These are phyloP conservation scores for Urocyon cinereoargenteus DNA, from an alignment of 2,797 vertebrate genomes.

Conservation along the genomic window DNA sequence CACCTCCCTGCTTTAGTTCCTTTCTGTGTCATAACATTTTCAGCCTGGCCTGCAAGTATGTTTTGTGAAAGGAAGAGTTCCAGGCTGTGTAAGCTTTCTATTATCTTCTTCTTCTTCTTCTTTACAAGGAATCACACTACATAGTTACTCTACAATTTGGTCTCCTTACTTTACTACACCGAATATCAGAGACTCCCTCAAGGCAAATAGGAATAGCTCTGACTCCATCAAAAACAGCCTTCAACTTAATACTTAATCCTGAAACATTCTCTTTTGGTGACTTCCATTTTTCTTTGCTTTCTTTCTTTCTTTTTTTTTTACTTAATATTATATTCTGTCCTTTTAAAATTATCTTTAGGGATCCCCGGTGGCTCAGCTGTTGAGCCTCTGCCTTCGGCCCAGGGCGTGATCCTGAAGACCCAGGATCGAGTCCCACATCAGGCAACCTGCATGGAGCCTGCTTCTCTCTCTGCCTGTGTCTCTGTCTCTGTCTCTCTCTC, in stretches of 20 bases:
- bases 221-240: background rate
- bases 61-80: background rate
- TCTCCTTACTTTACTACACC: background rate
- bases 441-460: no score
- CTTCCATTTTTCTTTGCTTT: background rate
- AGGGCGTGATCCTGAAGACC: no score
- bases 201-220: background rate
- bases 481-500: no score
- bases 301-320: slow-evolving; percentile 31
- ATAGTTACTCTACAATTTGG: background rate
- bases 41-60: background rate
- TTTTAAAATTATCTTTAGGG: slow-evolving; percentile 8
- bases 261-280: background rate
- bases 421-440: no score
- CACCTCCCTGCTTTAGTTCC: background rate
- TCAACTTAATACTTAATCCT: background rate
- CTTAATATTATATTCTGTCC: background rate
- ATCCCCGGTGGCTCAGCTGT: no score
- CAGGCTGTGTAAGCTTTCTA: background rate
- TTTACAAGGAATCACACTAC: background rate
- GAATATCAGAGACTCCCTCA: background rate
- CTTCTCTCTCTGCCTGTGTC: no score
- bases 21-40: background rate
- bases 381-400: no score
- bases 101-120: background rate